phyloP scores from a whole-genome alignment of 2,113 vertebrate species.

The Galeopterus variegatus region DNA sequence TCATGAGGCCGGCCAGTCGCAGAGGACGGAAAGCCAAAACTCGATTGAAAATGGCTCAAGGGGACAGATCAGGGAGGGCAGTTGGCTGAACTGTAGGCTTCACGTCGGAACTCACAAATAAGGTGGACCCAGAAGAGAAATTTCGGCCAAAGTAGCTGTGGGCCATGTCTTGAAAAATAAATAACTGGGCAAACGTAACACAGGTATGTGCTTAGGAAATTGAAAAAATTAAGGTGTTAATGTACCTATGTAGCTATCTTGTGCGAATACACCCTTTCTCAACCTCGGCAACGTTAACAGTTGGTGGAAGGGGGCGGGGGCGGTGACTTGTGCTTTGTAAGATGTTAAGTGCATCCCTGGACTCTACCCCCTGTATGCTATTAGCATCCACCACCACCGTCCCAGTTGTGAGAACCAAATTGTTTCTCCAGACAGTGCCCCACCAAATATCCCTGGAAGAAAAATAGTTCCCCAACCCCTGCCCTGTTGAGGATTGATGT shows the following conservation, averaged over 20 bases:
- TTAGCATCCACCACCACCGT: too few species aligned
- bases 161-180: neutral
- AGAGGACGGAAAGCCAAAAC: neutral
- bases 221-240: neutral
- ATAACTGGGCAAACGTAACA: neutral
- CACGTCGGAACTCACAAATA: neutral
- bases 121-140: neutral
- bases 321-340: neutral
- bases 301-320: neutral
- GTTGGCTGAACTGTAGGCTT: neutral
- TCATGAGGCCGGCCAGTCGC: neutral
- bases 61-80: accelerated
- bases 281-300: too few species aligned
- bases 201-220: too few species aligned
- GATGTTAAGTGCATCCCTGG: neutral
- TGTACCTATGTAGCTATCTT: neutral
- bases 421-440: neutral
- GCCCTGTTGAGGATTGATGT: neutral
- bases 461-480: neutral
- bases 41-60: neutral
- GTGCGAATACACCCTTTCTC: neutral
- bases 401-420: neutral
- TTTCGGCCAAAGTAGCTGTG: neutral
- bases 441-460: neutral
- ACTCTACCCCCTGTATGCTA: neutral